phyloP scores from a whole-genome alignment of 2,888 invertebrate species.

The Therioaphis trifolii region DNA sequence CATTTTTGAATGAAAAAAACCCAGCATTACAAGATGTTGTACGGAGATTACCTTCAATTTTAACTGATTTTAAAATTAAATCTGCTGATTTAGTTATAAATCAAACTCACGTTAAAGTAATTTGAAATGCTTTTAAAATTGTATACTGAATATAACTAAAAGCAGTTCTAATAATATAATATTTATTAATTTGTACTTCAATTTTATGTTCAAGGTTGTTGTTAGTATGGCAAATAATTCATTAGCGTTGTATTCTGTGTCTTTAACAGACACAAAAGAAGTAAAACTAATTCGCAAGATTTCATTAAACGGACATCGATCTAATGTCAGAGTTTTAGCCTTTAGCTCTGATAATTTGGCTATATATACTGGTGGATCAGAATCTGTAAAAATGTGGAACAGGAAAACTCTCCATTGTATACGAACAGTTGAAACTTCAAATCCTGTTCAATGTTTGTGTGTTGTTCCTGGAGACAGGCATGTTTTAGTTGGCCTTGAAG shows the following conservation, averaged over 20 bases:
- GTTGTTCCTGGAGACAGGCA: constrained; percentile 94
- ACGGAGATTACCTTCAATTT: constrained; percentile 43
- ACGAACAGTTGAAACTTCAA: constrained; percentile 76
- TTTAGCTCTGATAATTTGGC: constrained; percentile 93
- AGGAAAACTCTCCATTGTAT: constrained; percentile 75
- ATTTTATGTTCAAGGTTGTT: constrained; percentile 70
- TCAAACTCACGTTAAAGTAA: constrained; percentile 72
- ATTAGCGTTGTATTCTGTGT: constrained; percentile 77
- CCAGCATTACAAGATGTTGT: constrained; percentile 44
- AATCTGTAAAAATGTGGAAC: constrained; percentile 95
- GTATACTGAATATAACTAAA: background rate
- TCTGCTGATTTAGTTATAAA: constrained; percentile 38
- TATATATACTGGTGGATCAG: constrained; percentile 86
- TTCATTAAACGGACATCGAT: constrained; percentile 84
- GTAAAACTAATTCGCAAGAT: constrained; percentile 77
- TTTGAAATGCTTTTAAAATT: constrained; percentile 62
- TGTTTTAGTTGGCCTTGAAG: constrained; percentile 86
- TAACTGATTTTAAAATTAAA: constrained; percentile 48
- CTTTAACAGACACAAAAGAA: constrained; percentile 71
- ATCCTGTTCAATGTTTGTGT: constrained; percentile 78
- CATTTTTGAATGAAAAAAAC: constrained; percentile 51
- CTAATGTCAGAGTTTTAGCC: constrained; percentile 85
- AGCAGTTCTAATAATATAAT: background rate
- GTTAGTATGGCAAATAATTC: constrained; percentile 80
- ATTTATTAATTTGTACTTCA: background rate